Evolutionary conservation across 2,888 invertebrate genomes (phyloP).

Genomic region (Trissonchulus sp.): DNA sequence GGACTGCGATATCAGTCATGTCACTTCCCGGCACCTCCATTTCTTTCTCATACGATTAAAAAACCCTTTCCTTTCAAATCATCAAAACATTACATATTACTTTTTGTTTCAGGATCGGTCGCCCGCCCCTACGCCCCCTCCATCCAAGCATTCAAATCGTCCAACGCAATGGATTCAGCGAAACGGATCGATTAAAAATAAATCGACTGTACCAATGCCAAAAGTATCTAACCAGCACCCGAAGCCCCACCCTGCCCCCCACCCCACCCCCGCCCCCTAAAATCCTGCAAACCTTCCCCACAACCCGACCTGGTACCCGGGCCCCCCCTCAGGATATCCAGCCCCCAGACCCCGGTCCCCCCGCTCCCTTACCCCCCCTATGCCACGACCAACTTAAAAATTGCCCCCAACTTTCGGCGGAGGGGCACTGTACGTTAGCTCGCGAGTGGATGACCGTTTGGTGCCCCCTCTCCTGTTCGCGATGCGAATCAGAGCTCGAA

Average conservation of each 20-base stretch:
- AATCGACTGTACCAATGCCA: neutral
- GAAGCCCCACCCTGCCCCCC: neutral
- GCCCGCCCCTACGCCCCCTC: neutral
- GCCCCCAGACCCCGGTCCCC: too few species aligned
- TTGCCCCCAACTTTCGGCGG: neutral
- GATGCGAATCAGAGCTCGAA: neutral
- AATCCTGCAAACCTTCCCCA: neutral
- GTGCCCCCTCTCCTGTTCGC: neutral
- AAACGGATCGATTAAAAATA: neutral
- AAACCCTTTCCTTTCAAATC: neutral
- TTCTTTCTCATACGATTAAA: neutral
- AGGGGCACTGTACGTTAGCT: neutral
- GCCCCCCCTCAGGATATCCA: too few species aligned
- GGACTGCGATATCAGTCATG: too few species aligned
- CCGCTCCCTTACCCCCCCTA: neutral
- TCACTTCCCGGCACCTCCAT: too few species aligned
- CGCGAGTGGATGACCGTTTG: neutral
- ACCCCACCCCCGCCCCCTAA: neutral
- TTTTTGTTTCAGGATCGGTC: neutral
- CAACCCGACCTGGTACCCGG: neutral
- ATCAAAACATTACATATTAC: too few species aligned
- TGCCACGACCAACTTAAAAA: neutral
- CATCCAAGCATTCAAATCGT: neutral
- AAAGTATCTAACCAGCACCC: neutral
- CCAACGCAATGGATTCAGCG: neutral